Evolutionary conservation across 2,113 vertebrate species (phyloP).

Genomic region (Madoqua kirkii): DNA sequence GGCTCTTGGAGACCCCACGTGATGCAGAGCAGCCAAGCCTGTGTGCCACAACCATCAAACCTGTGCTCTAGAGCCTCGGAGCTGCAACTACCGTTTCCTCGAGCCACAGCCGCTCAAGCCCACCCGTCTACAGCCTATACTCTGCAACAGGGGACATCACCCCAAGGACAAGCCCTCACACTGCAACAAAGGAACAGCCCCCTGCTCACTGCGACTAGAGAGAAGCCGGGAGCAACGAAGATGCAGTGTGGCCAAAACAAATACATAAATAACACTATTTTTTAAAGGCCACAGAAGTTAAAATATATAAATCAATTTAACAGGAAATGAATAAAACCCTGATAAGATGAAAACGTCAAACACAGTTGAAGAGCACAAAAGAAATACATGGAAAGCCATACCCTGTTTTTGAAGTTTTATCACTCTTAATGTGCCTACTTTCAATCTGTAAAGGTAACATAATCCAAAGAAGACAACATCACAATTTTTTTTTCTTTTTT

Average conservation of each 20-base stretch:
- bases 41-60: not conserved
- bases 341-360: not conserved
- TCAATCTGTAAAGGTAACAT: not conserved
- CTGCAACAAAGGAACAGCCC: not conserved
- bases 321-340: not conserved
- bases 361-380: not conserved
- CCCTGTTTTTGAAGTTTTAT: not conserved
- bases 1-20: too few relatives aligned
- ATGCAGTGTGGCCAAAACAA: not conserved
- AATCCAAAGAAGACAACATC: not conserved
- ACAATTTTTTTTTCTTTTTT: not conserved
- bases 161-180: not conserved
- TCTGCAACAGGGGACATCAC: not conserved
- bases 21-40: not conserved
- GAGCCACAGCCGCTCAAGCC: not conserved
- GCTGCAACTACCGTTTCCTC: not conserved
- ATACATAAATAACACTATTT: not conserved
- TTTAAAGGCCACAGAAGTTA: not conserved
- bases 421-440: not conserved
- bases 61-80: not conserved
- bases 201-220: not conserved
- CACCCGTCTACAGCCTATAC: not conserved
- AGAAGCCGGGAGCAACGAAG: not conserved
- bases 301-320: not conserved
- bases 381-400: not conserved